phyloP scores from a whole-genome alignment of 2,888 invertebrate genomes.

The Rutpela maculata region DNA sequence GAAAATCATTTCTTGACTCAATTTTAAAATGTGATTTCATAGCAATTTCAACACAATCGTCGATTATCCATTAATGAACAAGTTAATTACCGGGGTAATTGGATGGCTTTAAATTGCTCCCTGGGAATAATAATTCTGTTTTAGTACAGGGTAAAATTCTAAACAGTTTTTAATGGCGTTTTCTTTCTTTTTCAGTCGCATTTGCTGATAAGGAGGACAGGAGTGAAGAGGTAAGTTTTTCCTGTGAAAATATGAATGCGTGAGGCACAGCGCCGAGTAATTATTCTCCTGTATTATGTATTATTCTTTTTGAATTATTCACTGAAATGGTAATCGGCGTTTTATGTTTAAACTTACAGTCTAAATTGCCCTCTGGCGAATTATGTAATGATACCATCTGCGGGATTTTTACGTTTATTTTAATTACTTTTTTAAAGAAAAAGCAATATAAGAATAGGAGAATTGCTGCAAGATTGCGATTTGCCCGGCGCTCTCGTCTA shows the following conservation, averaged over 20 bases:
- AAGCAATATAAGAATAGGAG: neutral
- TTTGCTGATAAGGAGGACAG: slow-evolving; percentile 41
- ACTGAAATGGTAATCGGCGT: slow-evolving; percentile 27
- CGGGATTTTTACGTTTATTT: slow-evolving; percentile 32
- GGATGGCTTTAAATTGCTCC: slow-evolving; percentile 39
- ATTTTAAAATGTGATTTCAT: slow-evolving; percentile 44
- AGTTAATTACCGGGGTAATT: slow-evolving; percentile 44
- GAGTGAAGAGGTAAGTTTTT: slow-evolving; percentile 45
- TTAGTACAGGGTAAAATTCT: slow-evolving; percentile 10
- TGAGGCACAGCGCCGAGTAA: neutral
- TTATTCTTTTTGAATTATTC: slow-evolving; percentile 33
- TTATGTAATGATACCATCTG: slow-evolving; percentile 24
- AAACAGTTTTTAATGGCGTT: slow-evolving; percentile 35
- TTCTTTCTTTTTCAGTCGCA: slow-evolving; percentile 46
- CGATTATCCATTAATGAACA: slow-evolving; percentile 47
- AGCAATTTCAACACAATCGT: slow-evolving; percentile 42
- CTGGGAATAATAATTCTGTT: slow-evolving; percentile 38
- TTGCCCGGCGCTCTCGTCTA: too few species aligned
- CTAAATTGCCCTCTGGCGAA: slow-evolving; percentile 18
- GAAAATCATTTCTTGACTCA: slow-evolving; percentile 36
- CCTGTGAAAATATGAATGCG: slow-evolving; percentile 6
- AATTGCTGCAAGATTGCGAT: too few species aligned
- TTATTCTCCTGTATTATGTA: slow-evolving; percentile 29
- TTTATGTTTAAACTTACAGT: slow-evolving; percentile 23
- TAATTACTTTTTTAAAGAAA: slow-evolving; percentile 20